phyloP scores from a whole-genome alignment of 2,113 vertebrate genomes.

The Pavo muticus region DNA sequence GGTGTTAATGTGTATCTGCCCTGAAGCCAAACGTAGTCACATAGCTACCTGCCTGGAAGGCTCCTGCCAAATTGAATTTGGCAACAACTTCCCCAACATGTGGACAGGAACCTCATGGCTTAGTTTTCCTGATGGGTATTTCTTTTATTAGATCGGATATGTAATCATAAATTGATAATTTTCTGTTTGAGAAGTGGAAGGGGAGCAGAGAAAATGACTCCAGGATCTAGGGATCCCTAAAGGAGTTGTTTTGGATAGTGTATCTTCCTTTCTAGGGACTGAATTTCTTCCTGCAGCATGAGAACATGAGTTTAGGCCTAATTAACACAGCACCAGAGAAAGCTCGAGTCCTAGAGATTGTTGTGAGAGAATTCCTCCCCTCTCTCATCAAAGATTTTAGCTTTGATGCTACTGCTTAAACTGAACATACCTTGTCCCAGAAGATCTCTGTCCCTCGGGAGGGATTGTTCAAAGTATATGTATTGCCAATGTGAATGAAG shows the following conservation, averaged over 20 bases:
- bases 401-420: not conserved
- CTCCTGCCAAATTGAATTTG: not conserved
- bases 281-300: not conserved
- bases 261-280: not conserved
- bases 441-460: not conserved
- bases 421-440: accelerated
- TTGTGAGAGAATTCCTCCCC: not conserved
- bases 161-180: not conserved
- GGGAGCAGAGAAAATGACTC: accelerated
- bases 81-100: not conserved
- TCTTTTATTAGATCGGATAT: not conserved
- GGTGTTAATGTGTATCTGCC: not conserved
- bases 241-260: not conserved
- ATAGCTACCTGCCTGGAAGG: not conserved
- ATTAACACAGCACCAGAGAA: not conserved
- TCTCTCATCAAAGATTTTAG: accelerated
- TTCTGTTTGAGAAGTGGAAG: not conserved
- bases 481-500: not conserved
- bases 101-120: not conserved
- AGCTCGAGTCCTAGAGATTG: not conserved
- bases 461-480: not conserved
- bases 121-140: not conserved
- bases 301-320: not conserved
- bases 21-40: not conserved
- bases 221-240: not conserved